Base-by-base conservation (phyloP, 1,140 invertebrate genomes). In the Drosophila nikananu region DNA sequence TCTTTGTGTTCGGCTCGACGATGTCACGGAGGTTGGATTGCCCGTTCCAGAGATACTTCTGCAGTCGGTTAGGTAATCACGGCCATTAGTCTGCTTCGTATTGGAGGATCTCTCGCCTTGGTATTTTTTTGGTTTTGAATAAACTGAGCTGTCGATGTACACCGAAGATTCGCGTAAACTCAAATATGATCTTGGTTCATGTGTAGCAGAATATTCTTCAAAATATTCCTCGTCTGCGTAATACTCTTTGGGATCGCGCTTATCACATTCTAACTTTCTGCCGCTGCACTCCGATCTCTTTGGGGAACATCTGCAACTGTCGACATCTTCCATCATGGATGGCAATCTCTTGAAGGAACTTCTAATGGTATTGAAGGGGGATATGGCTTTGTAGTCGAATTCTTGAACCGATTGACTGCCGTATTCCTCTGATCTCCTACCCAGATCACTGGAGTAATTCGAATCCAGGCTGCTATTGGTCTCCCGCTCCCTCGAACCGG, bases 271-370 rank as follows among this genome's bases (percentile, higher is more conserved):
- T 6, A 17, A 21, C 12, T 10, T 54, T n/a, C 3, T 39, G 9
- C 8, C 10, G 12, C 8, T 21, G 23, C 12, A 27, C 7, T 23
- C 32, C 6, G 32, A 39, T 12, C 21, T n/a, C 23, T 21, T 37
- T 4, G 23, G n/a, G 9, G 5, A 32, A 8, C 49, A 0, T 13
- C 19, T 15, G 2, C 21, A 35, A 21, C 19, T 23, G 2, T 4
- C 17, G 2, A 30, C 12, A 32, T 30, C 10, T 32, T 30, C 17
- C 15, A 10, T 52, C n/a, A 35, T 37, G 13, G 10, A 5, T 6
- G 77, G 21, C 21, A 54, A 72, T 44, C 61, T 61, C 10, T 49
- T 46, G 12, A 51, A 49, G 21, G 48, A 72, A 37, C 13, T 65
- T 27, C 39, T 54, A 3, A 66, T 51, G 6, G 30, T 32, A 10